These are phyloP conservation scores for Drosophila pseudoananassae DNA, from an alignment of 1,140 invertebrate genomes.

Conservation along the genomic window DNA sequence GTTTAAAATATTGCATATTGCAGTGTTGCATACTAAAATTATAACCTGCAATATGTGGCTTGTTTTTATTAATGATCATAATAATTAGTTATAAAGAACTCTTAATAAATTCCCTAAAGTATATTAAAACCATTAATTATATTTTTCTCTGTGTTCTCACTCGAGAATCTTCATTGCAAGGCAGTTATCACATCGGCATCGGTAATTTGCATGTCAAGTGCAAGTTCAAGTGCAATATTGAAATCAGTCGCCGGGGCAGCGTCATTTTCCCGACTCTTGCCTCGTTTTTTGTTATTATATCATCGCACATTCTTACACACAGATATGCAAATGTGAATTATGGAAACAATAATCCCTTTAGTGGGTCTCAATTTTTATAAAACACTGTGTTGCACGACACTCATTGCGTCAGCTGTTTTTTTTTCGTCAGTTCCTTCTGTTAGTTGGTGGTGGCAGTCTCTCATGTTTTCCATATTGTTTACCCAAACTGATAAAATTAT, in stretches of 20 bases:
- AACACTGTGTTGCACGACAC: slow-evolving; percentile 33
- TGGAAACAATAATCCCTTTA: slow-evolving; percentile 51
- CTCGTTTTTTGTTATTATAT: slow-evolving; percentile 32
- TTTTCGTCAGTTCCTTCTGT: neutral
- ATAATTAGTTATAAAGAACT: too few relatives aligned
- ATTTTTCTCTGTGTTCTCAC: neutral
- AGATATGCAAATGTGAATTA: slow-evolving; percentile 21
- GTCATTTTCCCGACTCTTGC: slow-evolving; percentile 32
- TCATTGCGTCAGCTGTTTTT: slow-evolving; percentile 23
- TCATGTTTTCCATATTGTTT: slow-evolving; percentile 20
- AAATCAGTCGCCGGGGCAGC: slow-evolving; percentile 31
- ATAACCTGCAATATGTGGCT: too few relatives aligned
- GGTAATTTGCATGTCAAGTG: slow-evolving; percentile 62
- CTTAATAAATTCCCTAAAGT: neutral
- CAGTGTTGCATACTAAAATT: too few relatives aligned
- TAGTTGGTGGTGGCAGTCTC: slow-evolving; percentile 1
- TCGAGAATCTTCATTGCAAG: slow-evolving; percentile 16
- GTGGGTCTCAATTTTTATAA: slow-evolving; percentile 20
- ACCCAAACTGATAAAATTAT: slow-evolving; percentile 53
- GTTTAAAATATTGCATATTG: too few relatives aligned
- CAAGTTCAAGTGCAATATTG: slow-evolving; percentile 69
- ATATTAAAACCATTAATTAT: too few relatives aligned
- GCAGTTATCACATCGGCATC: slow-evolving; percentile 29
- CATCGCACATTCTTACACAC: slow-evolving; percentile 10
- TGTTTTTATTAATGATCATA: too few relatives aligned